Evolutionary conservation across 1,140 invertebrate species (phyloP), one percentile per base, ranked within the genome.

Genomic region (Hycleus cichorii): DNA sequence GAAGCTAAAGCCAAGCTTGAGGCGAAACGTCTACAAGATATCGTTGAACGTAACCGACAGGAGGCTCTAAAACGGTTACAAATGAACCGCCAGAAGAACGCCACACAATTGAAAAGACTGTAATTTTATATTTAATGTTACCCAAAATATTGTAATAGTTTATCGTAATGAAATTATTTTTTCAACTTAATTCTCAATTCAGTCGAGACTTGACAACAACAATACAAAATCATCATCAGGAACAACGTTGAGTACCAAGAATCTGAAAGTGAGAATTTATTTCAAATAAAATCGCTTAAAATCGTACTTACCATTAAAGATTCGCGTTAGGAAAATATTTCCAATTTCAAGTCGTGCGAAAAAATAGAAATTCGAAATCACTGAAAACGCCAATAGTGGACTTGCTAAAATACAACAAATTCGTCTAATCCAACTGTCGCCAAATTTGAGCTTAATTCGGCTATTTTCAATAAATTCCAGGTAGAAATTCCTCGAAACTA

Each of bases 361-460:
- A 68, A 94, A 92, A 73, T 89, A 92, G 69, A 91, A 90, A 75
- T 90, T 92, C 2, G 90, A 91, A 63, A 91, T 79, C 4, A 85
- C 85, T 8, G 90, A 91, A 57, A 91, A 73, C 9, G 85, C 80
- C 59, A 91, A 79, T 25, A 93, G 73, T 27, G 89, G 89, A 26
- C 84, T 78, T 54, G 83, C 80, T 52, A 88, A 65, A 2, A 85
- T 53, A 49, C 85, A 89, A 69, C 84, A 77, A 40, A 90, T 75
- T 60, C 89, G 76, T 55, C 79, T 75, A 38, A 66, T 63, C 60
- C 62, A 59, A 47, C 51, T 72, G 32, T 74, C 66, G 12, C 74
- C 76, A 40, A 83, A 59, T 27, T 58, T 59, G 66, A 77, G 80
- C 1, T 74, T 82, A 24, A 84, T 47, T 52, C 80, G 48, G 32